Percentiles rank a stretch among this genome's conserved stretches.
Conservation (phyloP, 2,113 vertebrate species). For the Cricetomys ansorgei region DNA sequence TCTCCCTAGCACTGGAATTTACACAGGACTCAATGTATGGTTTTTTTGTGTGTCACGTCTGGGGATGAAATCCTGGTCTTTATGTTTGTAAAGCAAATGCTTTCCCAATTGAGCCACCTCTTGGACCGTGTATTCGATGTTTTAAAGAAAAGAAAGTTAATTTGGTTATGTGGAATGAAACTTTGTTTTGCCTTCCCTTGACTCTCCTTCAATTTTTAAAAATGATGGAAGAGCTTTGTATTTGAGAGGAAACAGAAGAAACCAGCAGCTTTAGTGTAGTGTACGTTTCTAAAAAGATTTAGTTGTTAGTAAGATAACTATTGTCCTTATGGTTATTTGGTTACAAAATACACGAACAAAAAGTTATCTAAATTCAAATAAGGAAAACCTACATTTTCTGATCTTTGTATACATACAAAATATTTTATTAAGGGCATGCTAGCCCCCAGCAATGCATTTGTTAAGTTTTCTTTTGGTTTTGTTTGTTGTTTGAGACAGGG, state of each 20-base stretch:
- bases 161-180: background rate
- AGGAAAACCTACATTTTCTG: background rate
- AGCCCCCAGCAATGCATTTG: background rate
- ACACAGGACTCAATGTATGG: background rate
- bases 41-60: background rate
- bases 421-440: background rate
- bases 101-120: background rate
- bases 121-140: background rate
- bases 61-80: too few species aligned
- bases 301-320: background rate
- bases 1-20: background rate
- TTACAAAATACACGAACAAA: background rate
- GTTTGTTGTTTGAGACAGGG: background rate
- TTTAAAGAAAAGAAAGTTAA: background rate
- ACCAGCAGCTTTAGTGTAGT: background rate
- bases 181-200: background rate
- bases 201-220: background rate
- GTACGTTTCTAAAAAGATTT: background rate
- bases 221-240: background rate
- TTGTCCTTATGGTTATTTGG: background rate
- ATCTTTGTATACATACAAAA: background rate
- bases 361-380: background rate
- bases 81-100: background rate
- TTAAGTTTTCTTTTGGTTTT: background rate
- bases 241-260: background rate